Evolutionary conservation across 2,888 invertebrate species (phyloP), one percentile per base, ranked within the genome.

Genomic region (Aspidiotus rigidus): DNA sequence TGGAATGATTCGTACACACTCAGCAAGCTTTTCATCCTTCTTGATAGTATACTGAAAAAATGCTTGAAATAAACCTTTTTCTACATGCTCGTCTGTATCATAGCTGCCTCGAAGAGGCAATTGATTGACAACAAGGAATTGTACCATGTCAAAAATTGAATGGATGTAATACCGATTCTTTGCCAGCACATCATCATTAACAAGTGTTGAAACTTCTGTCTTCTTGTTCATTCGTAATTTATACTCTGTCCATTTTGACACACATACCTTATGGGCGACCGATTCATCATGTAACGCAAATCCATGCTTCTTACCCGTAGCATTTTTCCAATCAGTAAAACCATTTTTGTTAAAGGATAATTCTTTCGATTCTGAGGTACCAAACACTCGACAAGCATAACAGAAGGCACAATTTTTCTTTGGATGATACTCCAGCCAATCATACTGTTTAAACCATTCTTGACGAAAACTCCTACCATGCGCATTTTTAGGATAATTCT

Each of bases 21-120:
- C 66, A n/a, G 41, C 44, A 17, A 59, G 44, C 28, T 42, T 59
- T 10, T 8, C 6, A 60, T 60, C 17, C 39, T 67, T 57, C 17
- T 42, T 59, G 17, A 67, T n/a, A 39, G 56, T 64, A 55, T 56
- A 64, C 15, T 40, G n/a, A 64, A 6, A 64, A 53, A 64, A 15
- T 54, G n/a, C 0, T 56, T 56, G 40, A 64, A 64, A 64, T 40
- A 64, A 56, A 40, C n/a, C n/a, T n/a, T n/a, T n/a, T n/a, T n/a
- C n/a, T n/a, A n/a, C n/a, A n/a, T n/a, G n/a, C n/a, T n/a, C 64
- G 39, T 64, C 55, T 53, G 11, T 15, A 3, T 44, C 17, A 5
- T 28, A 55, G 54, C 54, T 39, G 1, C 64, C 55, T n/a, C 54
- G 53, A 39, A 64, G 39, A 28, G 64, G 39, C 40, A 64, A 41